Evolutionary conservation across 1,140 invertebrate species (phyloP), one percentile per base, ranked within the genome.

Genomic region (Stegodyphus dumicola): DNA sequence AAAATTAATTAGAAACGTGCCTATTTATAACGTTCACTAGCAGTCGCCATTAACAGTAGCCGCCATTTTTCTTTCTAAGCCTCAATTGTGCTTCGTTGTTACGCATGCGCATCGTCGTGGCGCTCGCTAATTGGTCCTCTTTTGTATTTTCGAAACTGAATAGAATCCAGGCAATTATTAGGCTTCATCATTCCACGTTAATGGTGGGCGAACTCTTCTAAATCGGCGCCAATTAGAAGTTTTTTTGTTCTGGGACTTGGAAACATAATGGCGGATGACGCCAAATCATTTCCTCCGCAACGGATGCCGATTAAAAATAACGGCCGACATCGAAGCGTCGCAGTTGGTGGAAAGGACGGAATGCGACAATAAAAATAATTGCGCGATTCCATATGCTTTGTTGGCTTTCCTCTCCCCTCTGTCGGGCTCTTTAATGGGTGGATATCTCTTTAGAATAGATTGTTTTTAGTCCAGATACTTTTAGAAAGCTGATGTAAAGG

Each of bases 161-260:
- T 83, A 74, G 79, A 74, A 75, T 83, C 71, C 70, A 7, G 15
- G 79, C 71, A 83, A 83, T 83, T 83, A 83, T 83, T 83, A 83
- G 18, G 70, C 79, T 83, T 83, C 79, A 83, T 83, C 79, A 83
- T 83, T 83, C 79, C 71, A 53, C 70, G 79, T 65, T 83, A 83
- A 83, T 83, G 79, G 71, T 53, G 79, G 71, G 69, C 79, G 79
- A 83, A 83, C 79, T 83, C 71, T 83, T 83, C 79, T 83, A 83
- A 83, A 83, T 83, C 79, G 79, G 79, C 79, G 70, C 79, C 79
- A 83, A 83, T 83, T 83, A 83, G 79, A 83, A 75, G 15, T 52
- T 75, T 79, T 80, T 78, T 83, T 83, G 18, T 65, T 65, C 17
- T 65, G 15, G 54, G 48, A 60, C n/a, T 11, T 10, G 15, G 13